These are phyloP conservation scores for Coregonus clupeaformis DNA, from an alignment of 2,113 vertebrate species.

Conservation along the genomic window DNA sequence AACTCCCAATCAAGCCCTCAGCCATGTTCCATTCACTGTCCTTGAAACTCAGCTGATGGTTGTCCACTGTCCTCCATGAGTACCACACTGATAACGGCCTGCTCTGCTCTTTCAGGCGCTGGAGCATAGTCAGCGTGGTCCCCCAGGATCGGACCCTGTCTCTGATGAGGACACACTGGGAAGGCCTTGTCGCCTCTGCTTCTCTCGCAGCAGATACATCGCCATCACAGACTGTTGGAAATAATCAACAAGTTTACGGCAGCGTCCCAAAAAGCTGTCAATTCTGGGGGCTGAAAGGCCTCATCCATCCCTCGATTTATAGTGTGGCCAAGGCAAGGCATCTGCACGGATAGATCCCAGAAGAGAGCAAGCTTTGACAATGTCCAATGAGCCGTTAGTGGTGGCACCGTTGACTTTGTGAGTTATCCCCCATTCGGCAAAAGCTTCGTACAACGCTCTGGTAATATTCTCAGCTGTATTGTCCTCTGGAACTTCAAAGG, in stretches of 20 bases:
- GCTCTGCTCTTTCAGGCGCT: conserved; percentile 80
- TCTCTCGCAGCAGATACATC: conserved; percentile 72
- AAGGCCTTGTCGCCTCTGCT: conserved; percentile 73
- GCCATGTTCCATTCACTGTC: conserved; percentile 79
- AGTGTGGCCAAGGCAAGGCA: conserved; percentile 83
- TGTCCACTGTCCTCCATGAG: conserved; percentile 77
- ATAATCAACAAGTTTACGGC: conserved; percentile 80
- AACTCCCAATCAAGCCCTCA: conserved; percentile 76
- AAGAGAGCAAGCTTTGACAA: conserved; percentile 82
- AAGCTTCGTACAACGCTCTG: conserved; percentile 81
- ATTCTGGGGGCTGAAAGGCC: conserved; percentile 81
- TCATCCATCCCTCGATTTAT: conserved; percentile 76
- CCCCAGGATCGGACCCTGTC: conserved; percentile 79
- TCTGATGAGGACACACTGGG: conserved; percentile 71
- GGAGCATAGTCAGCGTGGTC: conserved; percentile 80
- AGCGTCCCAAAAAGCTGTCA: conserved; percentile 72
- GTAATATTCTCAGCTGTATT: conserved; percentile 82
- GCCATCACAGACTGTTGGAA: conserved; percentile 74
- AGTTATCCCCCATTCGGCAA: conserved; percentile 85
- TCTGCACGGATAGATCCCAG: conserved; percentile 81
- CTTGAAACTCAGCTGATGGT: conserved; percentile 79
- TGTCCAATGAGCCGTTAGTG: conserved; percentile 77
- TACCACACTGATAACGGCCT: conserved; percentile 71
- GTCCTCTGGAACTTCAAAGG: conserved; percentile 84
- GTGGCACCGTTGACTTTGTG: conserved; percentile 83